Percentiles rank a stretch among this genome's conserved stretches.
phyloP scores from a whole-genome alignment of 2,888 invertebrate genomes.

The Eilema griseolum region DNA sequence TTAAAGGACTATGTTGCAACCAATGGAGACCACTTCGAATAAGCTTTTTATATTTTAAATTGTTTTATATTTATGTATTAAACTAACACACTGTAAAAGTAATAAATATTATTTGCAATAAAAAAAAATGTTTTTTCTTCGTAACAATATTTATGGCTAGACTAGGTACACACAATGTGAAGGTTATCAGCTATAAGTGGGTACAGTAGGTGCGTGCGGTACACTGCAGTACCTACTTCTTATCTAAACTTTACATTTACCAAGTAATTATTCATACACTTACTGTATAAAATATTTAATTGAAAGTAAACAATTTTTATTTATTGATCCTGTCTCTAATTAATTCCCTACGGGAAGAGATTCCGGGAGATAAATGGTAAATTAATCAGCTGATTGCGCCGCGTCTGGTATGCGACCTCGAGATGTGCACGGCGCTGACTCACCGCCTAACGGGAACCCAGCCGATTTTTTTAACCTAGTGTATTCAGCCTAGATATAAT shows the following conservation, averaged over 20 bases:
- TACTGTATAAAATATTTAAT: neutral
- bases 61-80: too few species aligned
- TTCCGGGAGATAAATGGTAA: neutral
- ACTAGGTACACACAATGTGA: neutral
- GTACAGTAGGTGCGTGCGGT: neutral
- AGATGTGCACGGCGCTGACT: constrained; percentile 28
- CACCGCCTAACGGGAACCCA: constrained; percentile 22
- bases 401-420: constrained; percentile 32
- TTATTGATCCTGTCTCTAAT: too few species aligned
- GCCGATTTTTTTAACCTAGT: neutral
- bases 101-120: too few species aligned
- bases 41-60: too few species aligned
- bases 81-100: neutral
- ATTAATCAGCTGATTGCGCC: constrained; percentile 34
- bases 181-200: constrained; percentile 12
- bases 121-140: too few species aligned
- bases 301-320: neutral
- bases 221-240: neutral
- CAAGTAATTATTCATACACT: neutral
- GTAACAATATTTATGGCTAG: too few species aligned
- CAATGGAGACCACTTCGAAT: too few species aligned
- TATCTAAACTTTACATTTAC: neutral
- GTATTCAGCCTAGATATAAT: neutral
- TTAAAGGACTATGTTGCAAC: too few species aligned
- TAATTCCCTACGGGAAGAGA: too few species aligned